Conservation (phyloP, 92 coral and sea anemone species). For the Parazoanthus atlanticus region DNA sequence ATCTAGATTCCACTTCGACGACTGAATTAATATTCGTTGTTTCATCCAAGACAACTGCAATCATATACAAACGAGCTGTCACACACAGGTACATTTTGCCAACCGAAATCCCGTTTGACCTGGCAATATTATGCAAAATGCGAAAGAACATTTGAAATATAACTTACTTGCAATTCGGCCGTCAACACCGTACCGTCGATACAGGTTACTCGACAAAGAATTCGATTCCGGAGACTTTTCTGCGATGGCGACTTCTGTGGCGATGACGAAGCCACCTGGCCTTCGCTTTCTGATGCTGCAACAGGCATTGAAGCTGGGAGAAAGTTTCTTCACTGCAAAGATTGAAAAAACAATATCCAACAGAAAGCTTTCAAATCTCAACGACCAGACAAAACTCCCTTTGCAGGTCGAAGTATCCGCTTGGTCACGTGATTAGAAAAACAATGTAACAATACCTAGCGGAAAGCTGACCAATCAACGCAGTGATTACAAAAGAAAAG, state of each 20-base stretch:
- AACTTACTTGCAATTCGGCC: constrained; percentile 85
- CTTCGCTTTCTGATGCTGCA: constrained; percentile 59
- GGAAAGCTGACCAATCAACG: constrained; percentile 20
- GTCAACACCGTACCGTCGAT: constrained; percentile 88
- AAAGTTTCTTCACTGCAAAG: background rate
- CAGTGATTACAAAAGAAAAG: background rate
- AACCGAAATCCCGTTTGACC: background rate
- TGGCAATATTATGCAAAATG: background rate
- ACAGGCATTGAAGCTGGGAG: constrained; percentile 64
- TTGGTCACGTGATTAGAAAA: constrained; percentile 27
- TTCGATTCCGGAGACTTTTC: constrained; percentile 83
- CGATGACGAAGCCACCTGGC: constrained; percentile 59
- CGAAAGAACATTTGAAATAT: background rate
- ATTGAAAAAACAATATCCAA: background rate
- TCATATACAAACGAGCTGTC: background rate
- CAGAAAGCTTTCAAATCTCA: constrained; percentile 19
- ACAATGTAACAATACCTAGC: background rate
- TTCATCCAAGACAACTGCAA: background rate
- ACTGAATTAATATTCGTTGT: background rate
- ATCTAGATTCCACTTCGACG: too few species aligned
- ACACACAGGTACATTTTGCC: background rate
- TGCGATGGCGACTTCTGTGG: constrained; percentile 57
- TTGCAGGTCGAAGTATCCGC: background rate
- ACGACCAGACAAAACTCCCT: constrained; percentile 26
- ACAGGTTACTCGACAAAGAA: constrained; percentile 85